phyloP scores from a whole-genome alignment of 2,797 vertebrate genomes.

The Eidolon dupreanum region DNA sequence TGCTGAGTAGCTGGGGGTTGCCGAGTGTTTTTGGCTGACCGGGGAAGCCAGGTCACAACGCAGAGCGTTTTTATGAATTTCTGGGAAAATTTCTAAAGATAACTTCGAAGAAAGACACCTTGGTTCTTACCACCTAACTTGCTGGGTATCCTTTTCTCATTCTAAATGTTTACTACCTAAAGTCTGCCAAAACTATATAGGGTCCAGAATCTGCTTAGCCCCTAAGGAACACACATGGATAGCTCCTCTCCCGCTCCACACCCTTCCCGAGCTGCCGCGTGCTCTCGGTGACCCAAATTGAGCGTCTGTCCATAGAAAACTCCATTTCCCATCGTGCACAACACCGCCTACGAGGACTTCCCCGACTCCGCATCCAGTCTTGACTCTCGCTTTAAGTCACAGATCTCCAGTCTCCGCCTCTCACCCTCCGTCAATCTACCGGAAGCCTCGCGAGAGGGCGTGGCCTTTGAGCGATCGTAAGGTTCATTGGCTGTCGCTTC shows the following conservation, averaged over 20 bases:
- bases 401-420: neutral
- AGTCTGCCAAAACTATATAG: neutral
- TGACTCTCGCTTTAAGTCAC: neutral
- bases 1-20: neutral
- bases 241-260: neutral
- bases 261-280: neutral
- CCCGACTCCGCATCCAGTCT: neutral
- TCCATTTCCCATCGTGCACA: conserved; percentile 32
- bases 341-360: rapidly evolving
- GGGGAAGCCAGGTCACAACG: neutral
- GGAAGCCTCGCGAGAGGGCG: neutral
- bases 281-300: neutral
- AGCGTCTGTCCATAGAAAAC: neutral
- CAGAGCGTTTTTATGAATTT: neutral
- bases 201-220: neutral
- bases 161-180: neutral
- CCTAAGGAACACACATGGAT: neutral
- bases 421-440: neutral
- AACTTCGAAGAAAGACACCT: neutral
- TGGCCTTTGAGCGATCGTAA: neutral
- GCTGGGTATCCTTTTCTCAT: neutral
- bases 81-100: neutral
- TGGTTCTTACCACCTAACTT: neutral
- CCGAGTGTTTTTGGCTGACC: neutral
- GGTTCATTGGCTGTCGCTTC: conserved; percentile 11